Percentiles rank a stretch among this genome's conserved stretches.
Conservation (phyloP, 2,113 vertebrate species). For the Bubo bubo region DNA sequence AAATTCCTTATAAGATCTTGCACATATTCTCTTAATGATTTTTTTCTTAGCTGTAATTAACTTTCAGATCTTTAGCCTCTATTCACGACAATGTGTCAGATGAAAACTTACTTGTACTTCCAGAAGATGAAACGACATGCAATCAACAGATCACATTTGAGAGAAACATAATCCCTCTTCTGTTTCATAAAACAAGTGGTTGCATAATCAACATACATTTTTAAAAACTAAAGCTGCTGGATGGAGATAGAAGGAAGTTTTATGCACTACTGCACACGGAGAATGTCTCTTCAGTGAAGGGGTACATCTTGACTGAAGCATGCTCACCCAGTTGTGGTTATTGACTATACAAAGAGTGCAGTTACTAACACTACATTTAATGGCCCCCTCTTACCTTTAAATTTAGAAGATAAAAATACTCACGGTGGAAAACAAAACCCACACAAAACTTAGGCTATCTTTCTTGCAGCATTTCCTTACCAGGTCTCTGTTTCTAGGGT, state of each 20-base stretch:
- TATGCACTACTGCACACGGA: not conserved
- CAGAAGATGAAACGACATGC: not conserved
- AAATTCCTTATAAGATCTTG: not conserved
- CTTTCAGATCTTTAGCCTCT: not conserved
- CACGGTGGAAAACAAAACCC: not conserved
- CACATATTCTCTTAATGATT: not conserved
- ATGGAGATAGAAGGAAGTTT: not conserved
- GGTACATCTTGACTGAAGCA: slow-evolving; percentile 20
- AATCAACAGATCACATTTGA: not conserved
- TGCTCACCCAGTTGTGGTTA: not conserved
- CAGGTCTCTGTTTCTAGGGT: slow-evolving; percentile 75
- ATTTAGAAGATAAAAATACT: not conserved
- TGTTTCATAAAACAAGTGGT: not conserved
- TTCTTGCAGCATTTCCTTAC: slow-evolving; percentile 59
- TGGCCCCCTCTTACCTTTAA: not conserved
- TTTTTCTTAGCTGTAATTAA: not conserved
- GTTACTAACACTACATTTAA: not conserved
- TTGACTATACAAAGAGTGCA: not conserved
- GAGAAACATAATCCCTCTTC: not conserved
- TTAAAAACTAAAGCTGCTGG: not conserved
- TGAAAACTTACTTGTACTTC: not conserved
- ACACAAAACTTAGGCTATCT: not conserved
- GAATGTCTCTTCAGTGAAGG: not conserved
- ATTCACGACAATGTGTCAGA: not conserved
- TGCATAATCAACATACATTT: not conserved